A percentile compares a stretch with the other conserved stretches of the same genome.
These are phyloP conservation scores for Tachystola acroxantha DNA, from an alignment of 2,888 invertebrate genomes.

Conservation along the genomic window DNA sequence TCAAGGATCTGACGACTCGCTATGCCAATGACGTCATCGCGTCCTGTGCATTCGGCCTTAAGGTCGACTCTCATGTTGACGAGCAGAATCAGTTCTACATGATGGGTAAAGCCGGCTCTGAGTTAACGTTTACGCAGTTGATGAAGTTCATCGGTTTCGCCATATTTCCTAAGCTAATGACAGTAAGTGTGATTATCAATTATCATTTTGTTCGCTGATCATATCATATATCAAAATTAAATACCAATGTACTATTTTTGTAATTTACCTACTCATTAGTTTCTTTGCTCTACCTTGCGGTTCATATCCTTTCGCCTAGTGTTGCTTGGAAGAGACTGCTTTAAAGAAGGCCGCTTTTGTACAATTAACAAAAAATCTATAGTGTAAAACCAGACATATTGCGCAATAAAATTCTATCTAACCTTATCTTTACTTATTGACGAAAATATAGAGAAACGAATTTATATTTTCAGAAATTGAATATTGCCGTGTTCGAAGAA, in stretches of 20 bases:
- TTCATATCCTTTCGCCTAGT: too few relatives aligned
- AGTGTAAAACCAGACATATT: too few relatives aligned
- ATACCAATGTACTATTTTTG: too few relatives aligned
- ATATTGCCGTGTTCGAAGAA: constrained; percentile 28
- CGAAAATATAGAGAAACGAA: too few relatives aligned
- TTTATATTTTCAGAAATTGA: constrained; percentile 27
- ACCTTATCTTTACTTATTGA: too few relatives aligned
- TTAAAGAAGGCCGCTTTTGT: neutral
- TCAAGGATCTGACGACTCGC: constrained; percentile 55
- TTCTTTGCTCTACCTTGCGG: too few relatives aligned
- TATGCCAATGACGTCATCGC: constrained; percentile 72
- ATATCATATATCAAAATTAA: too few relatives aligned
- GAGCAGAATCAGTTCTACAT: constrained; percentile 70
- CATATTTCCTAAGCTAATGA: constrained; percentile 18
- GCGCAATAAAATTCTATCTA: too few relatives aligned
- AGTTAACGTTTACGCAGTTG: constrained; percentile 21
- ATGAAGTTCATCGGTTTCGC: constrained; percentile 17
- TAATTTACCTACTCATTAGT: too few relatives aligned
- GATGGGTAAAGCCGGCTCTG: constrained; percentile 61
- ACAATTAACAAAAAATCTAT: too few relatives aligned
- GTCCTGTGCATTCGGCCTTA: constrained; percentile 63
- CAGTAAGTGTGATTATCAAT: constrained; percentile 17
- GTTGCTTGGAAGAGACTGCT: neutral
- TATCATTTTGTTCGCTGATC: too few relatives aligned
- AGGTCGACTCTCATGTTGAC: constrained; percentile 70